Conservation (phyloP, 2,888 invertebrate genomes). For the Hypsopygia costalis region DNA sequence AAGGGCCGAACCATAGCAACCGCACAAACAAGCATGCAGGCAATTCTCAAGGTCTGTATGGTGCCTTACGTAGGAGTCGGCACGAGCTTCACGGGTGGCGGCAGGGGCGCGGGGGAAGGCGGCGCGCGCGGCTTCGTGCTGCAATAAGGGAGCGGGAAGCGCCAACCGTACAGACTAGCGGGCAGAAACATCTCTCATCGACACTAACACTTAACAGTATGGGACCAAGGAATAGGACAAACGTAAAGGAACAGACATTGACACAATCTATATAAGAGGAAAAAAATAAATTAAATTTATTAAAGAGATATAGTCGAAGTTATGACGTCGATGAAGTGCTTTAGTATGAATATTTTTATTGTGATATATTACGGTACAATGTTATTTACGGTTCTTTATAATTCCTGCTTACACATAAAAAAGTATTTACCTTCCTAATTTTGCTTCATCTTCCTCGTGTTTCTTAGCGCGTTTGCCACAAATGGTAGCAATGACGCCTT, state of each 20-base stretch:
- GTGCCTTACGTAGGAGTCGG: conserved; percentile 84
- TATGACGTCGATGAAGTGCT: conserved; percentile 58
- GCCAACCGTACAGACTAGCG: conserved; percentile 96
- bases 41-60: conserved; percentile 40
- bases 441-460: conserved; percentile 89
- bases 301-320: conserved; percentile 21
- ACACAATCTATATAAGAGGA: conserved; percentile 24
- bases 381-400: conserved; percentile 8
- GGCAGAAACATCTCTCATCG: conserved; percentile 81
- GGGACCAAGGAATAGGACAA: conserved; percentile 22
- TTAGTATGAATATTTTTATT: conserved; percentile 24
- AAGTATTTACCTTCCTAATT: conserved; percentile 87
- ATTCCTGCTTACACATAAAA: too few species aligned
- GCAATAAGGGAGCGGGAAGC: conserved; percentile 98
- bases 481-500: conserved; percentile 85
- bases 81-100: conserved; percentile 88
- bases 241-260: conserved; percentile 27
- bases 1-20: conserved; percentile 51
- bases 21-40: conserved; percentile 76
- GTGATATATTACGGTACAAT: conserved; percentile 5
- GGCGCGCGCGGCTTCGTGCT: conserved; percentile 92
- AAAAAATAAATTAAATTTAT: conserved; percentile 29
- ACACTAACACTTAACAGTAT: conserved; percentile 61
- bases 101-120: conserved; percentile 89
- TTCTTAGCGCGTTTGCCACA: conserved; percentile 85